Evolutionary conservation across 2,797 vertebrate species (phyloP).

Genomic region (Sarcoramphus papa): DNA sequence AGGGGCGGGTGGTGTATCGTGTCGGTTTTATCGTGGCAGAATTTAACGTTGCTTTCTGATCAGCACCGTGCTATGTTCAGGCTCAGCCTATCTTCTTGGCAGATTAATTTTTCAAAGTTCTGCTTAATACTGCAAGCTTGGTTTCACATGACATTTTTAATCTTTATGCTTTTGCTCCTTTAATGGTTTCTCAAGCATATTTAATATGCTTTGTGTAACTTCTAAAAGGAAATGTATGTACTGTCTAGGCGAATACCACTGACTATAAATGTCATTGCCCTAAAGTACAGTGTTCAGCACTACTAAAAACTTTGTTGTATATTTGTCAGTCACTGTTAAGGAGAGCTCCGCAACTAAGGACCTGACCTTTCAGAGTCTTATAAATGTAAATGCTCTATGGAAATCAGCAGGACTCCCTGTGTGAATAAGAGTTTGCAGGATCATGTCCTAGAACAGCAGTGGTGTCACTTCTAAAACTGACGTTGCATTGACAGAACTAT

Average conservation of each 20-base stretch:
- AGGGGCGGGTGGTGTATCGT: background rate
- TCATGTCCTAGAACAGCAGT: background rate
- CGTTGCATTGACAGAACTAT: constrained; percentile 40
- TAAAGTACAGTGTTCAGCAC: background rate
- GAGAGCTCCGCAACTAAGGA: background rate
- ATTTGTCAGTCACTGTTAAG: background rate
- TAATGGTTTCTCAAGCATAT: background rate
- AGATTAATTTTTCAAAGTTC: constrained; percentile 2
- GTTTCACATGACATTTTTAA: background rate
- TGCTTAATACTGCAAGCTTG: background rate
- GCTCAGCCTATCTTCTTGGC: background rate
- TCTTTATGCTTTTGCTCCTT: fast-evolving
- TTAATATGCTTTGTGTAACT: background rate
- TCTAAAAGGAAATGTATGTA: background rate
- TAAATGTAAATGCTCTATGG: background rate
- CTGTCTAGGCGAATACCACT: background rate
- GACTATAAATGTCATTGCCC: background rate
- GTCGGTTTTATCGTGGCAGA: background rate
- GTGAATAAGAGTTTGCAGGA: background rate
- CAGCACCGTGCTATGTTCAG: background rate
- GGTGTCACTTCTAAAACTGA: constrained; percentile 28
- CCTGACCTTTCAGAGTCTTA: background rate
- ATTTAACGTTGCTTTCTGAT: background rate
- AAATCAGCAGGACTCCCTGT: background rate
- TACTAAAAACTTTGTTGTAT: background rate